Evolutionary conservation across 2,113 vertebrate genomes (phyloP).

Genomic region (Meriones unguiculatus): DNA sequence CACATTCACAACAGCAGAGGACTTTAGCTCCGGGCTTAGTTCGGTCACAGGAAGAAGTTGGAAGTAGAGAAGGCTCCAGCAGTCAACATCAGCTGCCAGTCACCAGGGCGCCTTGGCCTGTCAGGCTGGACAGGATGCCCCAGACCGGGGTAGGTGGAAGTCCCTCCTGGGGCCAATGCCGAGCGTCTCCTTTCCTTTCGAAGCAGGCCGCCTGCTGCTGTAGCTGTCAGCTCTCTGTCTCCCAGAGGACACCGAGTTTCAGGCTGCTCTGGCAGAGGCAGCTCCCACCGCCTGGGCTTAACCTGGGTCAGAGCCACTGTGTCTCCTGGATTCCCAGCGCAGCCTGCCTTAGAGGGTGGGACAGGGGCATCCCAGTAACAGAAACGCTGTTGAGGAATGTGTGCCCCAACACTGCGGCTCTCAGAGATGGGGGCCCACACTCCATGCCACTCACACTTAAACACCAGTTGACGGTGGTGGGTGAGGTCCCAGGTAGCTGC

Average conservation of each 20-base stretch:
- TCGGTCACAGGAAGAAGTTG: too few relatives aligned
- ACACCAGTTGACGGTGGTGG: not conserved
- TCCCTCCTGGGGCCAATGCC: fast-evolving
- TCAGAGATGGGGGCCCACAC: fast-evolving
- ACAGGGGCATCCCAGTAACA: not conserved
- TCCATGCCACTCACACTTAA: not conserved
- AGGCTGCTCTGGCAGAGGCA: not conserved
- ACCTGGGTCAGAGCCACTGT: not conserved
- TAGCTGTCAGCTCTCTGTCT: not conserved
- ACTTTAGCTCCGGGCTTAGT: not conserved
- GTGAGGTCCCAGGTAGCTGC: not conserved
- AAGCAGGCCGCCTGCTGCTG: not conserved
- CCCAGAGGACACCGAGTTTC: not conserved
- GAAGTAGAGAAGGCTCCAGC: too few relatives aligned
- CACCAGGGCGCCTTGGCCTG: too few relatives aligned
- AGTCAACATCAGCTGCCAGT: too few relatives aligned
- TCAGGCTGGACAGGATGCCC: too few relatives aligned
- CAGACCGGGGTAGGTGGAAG: too few relatives aligned
- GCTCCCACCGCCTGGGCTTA: not conserved
- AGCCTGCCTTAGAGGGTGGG: not conserved
- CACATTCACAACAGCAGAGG: not conserved
- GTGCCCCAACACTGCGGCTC: not conserved
- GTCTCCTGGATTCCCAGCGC: too few relatives aligned
- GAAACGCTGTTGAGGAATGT: not conserved
- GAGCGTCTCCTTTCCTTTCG: not conserved